Conservation (phyloP, 1,140 invertebrate genomes). For the Argopecten irradians region DNA sequence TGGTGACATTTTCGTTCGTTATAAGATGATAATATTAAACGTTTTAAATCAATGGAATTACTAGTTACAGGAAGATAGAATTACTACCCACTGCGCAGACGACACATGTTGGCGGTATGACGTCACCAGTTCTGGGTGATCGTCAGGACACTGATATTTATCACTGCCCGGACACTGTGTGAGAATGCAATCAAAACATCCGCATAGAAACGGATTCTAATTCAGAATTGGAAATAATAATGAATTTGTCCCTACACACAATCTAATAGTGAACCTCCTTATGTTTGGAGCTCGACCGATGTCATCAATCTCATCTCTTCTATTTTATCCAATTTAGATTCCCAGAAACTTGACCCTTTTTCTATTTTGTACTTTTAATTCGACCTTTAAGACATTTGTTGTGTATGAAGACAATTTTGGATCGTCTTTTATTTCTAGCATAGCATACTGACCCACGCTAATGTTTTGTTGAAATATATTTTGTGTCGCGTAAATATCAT, state of each 20-base stretch:
- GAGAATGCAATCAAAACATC: conserved; percentile 22
- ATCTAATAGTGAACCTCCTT: neutral
- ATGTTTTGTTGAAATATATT: neutral
- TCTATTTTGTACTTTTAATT: neutral
- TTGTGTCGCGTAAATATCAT: neutral
- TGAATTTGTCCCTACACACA: neutral
- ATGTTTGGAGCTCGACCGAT: neutral
- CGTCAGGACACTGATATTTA: neutral
- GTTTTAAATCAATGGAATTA: no score
- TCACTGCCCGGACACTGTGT: neutral
- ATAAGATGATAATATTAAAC: no score
- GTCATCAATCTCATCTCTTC: neutral
- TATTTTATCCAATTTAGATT: neutral
- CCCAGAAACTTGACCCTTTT: neutral
- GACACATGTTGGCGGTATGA: neutral
- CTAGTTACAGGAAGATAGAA: no score
- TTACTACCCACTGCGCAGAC: no score
- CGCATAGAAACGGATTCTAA: neutral
- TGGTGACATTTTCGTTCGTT: no score
- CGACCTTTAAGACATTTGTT: neutral
- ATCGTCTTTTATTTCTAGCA: neutral
- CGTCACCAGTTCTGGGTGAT: neutral
- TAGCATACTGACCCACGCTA: neutral
- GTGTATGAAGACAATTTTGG: neutral
- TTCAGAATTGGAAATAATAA: conserved; percentile 23